Evolutionary conservation across 2,888 invertebrate species (phyloP).

Genomic region (Psylliodes chrysocephalus): DNA sequence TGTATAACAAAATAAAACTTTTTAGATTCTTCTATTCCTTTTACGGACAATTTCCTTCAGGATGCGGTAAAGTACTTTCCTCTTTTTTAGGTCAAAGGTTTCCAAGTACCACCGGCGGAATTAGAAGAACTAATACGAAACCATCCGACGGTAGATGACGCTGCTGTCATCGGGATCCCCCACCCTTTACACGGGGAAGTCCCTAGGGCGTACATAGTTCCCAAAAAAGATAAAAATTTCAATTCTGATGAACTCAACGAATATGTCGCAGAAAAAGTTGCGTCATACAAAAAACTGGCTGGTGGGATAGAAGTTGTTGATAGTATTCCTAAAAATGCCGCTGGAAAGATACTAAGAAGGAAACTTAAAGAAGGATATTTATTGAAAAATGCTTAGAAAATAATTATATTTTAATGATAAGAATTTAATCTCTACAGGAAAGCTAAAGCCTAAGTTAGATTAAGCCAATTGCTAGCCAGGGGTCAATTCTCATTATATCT

Average conservation of each 20-base stretch:
- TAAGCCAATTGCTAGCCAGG: no score
- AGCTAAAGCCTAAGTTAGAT: no score
- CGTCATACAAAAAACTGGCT: slow-evolving; percentile 77
- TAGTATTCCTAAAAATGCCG: slow-evolving; percentile 68
- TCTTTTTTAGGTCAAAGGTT: slow-evolving; percentile 51
- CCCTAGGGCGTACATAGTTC: slow-evolving; percentile 79
- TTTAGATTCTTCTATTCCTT: no score
- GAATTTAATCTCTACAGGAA: no score
- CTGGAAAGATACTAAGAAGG: slow-evolving; percentile 72
- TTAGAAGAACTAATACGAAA: slow-evolving; percentile 78
- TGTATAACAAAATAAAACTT: no score
- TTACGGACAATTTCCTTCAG: no score
- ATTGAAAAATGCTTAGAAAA: neutral
- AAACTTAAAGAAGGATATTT: slow-evolving; percentile 18
- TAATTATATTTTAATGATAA: no score
- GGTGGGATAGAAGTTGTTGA: slow-evolving; percentile 68
- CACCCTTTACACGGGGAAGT: slow-evolving; percentile 76
- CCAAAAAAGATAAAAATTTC: slow-evolving; percentile 60
- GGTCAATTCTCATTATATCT: no score
- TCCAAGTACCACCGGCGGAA: slow-evolving; percentile 90
- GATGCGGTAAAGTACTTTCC: no score
- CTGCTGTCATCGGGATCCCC: slow-evolving; percentile 83
- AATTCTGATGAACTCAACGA: slow-evolving; percentile 69
- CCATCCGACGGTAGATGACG: slow-evolving; percentile 80
- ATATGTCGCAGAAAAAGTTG: slow-evolving; percentile 75